These are phyloP conservation scores for Marmota flaviventris DNA, from an alignment of 2,113 vertebrate species.

Conservation along the genomic window DNA sequence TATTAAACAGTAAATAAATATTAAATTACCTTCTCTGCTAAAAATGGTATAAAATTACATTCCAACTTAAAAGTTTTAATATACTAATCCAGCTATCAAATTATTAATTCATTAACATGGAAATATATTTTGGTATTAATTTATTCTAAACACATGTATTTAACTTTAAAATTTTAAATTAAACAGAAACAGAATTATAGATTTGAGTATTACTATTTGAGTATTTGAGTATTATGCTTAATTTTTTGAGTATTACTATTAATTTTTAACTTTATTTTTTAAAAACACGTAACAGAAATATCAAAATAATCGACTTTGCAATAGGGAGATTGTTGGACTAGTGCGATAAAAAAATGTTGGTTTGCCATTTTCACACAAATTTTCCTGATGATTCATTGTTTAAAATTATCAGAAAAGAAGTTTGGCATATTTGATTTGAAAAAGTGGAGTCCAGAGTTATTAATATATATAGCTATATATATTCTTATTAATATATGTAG, in stretches of 20 bases:
- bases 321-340: neutral
- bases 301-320: conserved; percentile 4
- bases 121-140: neutral
- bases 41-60: conserved; percentile 34
- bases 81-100: neutral
- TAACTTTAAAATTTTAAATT: conserved; percentile 41
- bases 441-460: neutral
- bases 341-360: neutral
- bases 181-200: neutral
- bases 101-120: conserved; percentile 13
- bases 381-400: neutral
- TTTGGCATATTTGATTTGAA: neutral
- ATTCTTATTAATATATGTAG: too few relatives aligned
- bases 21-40: neutral
- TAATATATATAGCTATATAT: too few relatives aligned
- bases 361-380: neutral
- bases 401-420: neutral
- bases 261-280: conserved; percentile 25
- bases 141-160: neutral
- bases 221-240: too few relatives aligned
- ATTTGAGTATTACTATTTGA: neutral
- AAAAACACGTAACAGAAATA: neutral
- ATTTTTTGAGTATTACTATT: neutral
- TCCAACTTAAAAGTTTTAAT: conserved; percentile 25
- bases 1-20: conserved; percentile 2